Percentiles rank a stretch among this genome's conserved stretches.
Evolutionary conservation across 2,797 vertebrate genomes (phyloP).

Genomic region (Pelodytes ibericus): DNA sequence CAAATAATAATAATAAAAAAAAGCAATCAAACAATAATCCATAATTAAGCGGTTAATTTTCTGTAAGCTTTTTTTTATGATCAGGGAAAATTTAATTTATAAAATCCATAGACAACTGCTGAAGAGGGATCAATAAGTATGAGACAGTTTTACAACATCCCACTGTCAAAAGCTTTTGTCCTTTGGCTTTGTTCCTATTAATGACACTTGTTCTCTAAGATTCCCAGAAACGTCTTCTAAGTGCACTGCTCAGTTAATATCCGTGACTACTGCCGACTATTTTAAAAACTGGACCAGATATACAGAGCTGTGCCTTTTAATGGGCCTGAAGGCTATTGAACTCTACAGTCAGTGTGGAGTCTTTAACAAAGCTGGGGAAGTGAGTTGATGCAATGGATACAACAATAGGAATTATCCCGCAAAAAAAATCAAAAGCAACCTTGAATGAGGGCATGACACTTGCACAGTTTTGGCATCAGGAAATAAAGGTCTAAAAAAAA

Average conservation of each 20-base stretch:
- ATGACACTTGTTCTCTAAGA: not conserved
- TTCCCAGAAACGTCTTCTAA: not conserved
- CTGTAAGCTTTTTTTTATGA: not conserved
- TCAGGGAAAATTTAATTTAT: not conserved
- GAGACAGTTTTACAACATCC: not conserved
- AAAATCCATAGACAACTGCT: not conserved
- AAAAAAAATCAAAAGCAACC: no score
- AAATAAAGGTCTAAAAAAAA: no score
- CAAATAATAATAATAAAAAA: constrained; percentile 18
- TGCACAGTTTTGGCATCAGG: no score
- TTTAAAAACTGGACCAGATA: not conserved
- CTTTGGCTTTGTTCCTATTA: not conserved
- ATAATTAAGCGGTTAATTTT: constrained; percentile 17
- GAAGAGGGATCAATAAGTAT: constrained; percentile 1
- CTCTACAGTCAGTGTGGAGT: no score
- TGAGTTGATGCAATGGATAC: no score
- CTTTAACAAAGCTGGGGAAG: no score
- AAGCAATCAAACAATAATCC: not conserved
- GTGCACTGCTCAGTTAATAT: not conserved
- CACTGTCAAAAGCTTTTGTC: not conserved
- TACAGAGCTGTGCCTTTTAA: no score
- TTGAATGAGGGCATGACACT: no score
- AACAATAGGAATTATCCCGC: no score
- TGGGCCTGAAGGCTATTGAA: no score
- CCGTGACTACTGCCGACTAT: not conserved